These are phyloP conservation scores for Corythoichthys haematopterus DNA, from an alignment of 2,113 vertebrate species.

Conservation along the genomic window DNA sequence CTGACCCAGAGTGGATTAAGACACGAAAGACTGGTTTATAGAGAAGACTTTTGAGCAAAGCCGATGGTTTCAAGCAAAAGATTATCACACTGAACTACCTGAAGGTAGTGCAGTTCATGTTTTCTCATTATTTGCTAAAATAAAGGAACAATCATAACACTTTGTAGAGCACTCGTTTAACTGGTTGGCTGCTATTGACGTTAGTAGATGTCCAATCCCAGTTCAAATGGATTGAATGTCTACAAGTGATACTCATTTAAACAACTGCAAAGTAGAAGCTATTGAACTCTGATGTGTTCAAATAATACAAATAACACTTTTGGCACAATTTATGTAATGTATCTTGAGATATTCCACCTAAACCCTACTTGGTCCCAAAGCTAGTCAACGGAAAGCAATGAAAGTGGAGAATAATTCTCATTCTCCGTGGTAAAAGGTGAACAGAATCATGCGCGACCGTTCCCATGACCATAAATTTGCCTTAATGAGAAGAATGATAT, in stretches of 20 bases:
- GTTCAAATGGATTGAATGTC: no score
- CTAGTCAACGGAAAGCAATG: background rate
- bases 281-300: no score
- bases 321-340: no score
- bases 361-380: background rate
- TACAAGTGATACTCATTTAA: no score
- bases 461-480: constrained; percentile 1
- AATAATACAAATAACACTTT: no score
- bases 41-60: background rate
- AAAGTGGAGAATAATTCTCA: background rate
- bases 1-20: background rate
- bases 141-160: no score
- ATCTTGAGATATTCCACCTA: background rate
- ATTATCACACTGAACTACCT: background rate
- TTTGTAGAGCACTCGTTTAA: no score
- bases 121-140: no score
- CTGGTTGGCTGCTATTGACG: no score
- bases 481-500: constrained; percentile 9
- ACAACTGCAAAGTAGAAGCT: no score
- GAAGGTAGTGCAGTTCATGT: no score
- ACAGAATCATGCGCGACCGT: background rate
- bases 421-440: background rate
- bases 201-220: no score
- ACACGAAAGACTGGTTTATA: background rate
- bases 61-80: background rate